These are phyloP conservation scores for Nebria salina DNA, from an alignment of 2,888 invertebrate species.

Conservation along the genomic window DNA sequence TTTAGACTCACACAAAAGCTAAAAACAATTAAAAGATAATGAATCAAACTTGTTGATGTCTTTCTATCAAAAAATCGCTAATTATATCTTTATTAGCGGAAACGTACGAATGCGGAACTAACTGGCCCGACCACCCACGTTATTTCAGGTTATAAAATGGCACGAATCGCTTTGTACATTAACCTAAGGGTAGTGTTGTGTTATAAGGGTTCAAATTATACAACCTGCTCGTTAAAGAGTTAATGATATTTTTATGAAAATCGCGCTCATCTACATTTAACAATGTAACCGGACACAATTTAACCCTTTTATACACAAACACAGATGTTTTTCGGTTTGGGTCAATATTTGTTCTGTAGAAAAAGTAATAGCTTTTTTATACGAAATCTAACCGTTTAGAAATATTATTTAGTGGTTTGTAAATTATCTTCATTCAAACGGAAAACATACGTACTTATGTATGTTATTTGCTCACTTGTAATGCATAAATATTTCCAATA, in stretches of 20 bases:
- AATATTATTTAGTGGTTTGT: not conserved
- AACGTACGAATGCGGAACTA: not conserved
- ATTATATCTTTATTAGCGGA: not conserved
- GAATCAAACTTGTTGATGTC: not conserved
- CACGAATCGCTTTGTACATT: not conserved
- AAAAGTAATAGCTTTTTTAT: not conserved
- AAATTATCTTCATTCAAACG: not conserved
- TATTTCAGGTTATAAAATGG: not conserved
- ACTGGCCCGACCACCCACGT: not conserved
- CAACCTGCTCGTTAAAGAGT: not conserved
- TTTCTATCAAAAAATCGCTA: not conserved
- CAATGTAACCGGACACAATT: slow-evolving; percentile 1
- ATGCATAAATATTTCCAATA: too few relatives aligned
- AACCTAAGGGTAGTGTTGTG: not conserved
- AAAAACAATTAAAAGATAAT: not conserved
- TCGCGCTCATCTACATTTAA: slow-evolving; percentile 1
- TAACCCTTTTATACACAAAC: not conserved
- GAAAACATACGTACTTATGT: too few relatives aligned
- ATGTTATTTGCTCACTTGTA: too few relatives aligned
- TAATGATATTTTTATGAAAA: slow-evolving; percentile 1
- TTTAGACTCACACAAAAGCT: not conserved
- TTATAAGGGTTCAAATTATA: not conserved
- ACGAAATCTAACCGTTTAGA: not conserved
- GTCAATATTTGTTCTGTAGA: not conserved
- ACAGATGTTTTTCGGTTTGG: not conserved